Evolutionary conservation across 2,113 vertebrate species (phyloP).

Genomic region (Poeciliopsis retropinna): DNA sequence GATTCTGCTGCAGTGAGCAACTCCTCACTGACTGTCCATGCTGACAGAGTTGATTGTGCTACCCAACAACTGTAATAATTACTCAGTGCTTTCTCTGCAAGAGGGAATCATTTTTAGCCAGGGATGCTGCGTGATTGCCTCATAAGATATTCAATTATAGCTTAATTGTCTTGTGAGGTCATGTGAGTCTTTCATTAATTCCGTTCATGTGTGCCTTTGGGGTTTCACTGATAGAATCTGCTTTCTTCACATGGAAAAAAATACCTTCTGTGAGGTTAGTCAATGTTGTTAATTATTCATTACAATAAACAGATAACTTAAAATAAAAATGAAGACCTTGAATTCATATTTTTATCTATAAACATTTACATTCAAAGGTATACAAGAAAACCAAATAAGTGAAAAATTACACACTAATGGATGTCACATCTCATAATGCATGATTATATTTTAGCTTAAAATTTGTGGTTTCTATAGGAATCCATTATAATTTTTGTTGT

Average conservation of each 20-base stretch:
- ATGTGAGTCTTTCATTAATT: conserved; percentile 4
- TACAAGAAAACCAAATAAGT: neutral
- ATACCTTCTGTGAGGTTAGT: neutral
- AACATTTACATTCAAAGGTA: neutral
- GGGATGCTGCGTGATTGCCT: conserved; percentile 6
- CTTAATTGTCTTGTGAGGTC: neutral
- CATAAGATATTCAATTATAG: conserved; percentile 36
- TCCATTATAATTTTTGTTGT: no score
- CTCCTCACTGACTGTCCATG: conserved; percentile 28
- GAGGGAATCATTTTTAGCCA: conserved; percentile 10
- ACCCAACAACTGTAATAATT: conserved; percentile 37
- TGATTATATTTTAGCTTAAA: no score
- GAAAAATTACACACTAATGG: no score
- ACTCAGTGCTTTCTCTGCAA: neutral
- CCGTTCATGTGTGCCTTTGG: neutral
- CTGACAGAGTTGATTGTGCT: conserved; percentile 47
- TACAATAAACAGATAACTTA: neutral
- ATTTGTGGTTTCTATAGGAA: no score
- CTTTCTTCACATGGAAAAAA: neutral
- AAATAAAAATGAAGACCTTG: neutral
- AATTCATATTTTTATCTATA: neutral
- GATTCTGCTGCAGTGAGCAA: conserved; percentile 23
- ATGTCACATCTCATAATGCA: neutral
- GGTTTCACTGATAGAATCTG: neutral
- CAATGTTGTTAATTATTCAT: neutral